These are phyloP conservation scores for Phorcus lineatus DNA, from an alignment of 2,888 invertebrate genomes.

Conservation along the genomic window DNA sequence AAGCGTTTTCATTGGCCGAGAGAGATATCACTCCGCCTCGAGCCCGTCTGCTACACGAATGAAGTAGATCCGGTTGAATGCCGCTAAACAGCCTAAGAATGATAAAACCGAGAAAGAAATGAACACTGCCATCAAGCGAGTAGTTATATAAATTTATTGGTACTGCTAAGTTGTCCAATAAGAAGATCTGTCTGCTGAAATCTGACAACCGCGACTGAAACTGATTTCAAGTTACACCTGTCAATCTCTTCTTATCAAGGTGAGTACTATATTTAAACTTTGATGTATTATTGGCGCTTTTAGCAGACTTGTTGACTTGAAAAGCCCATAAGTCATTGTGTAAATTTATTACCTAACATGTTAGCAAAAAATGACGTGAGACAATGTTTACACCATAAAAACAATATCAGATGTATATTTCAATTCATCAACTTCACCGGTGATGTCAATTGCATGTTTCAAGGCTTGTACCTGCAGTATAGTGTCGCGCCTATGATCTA, in stretches of 20 bases:
- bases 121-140: conserved; percentile 3
- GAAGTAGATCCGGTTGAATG: conserved; percentile 17
- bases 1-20: not conserved
- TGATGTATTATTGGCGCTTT: not conserved
- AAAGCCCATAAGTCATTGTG: not conserved
- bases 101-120: conserved; percentile 16
- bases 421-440: not conserved
- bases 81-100: conserved; percentile 20
- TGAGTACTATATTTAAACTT: conserved; percentile 16
- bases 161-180: conserved; percentile 1
- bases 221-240: not conserved
- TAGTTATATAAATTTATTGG: conserved; percentile 21
- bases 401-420: not conserved
- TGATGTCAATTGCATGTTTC: not conserved
- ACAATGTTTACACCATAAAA: too few species aligned
- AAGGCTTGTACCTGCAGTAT: conserved; percentile 11
- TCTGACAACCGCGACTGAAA: not conserved
- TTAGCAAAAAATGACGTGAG: too few species aligned
- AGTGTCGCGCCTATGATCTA: conserved; percentile 5
- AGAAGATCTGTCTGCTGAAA: not conserved
- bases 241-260: not conserved
- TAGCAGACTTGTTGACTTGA: not conserved
- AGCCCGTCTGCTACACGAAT: conserved; percentile 5
- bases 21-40: not conserved
- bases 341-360: not conserved